Percentiles rank a stretch among this genome's conserved stretches.
These are phyloP conservation scores for Chalcis sispes DNA, from an alignment of 2,888 invertebrate species.

Conservation along the genomic window DNA sequence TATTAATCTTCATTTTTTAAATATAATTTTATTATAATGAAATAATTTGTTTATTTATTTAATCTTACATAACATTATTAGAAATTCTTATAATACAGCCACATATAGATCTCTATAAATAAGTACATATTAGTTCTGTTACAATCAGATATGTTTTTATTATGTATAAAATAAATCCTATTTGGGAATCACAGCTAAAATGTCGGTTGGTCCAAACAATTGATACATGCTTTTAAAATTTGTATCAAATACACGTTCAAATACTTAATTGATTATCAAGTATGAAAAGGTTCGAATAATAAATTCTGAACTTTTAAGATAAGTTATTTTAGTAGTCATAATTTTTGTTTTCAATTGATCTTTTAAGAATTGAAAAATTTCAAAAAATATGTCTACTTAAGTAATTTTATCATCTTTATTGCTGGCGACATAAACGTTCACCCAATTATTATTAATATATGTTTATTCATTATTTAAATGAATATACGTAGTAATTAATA, in stretches of 20 bases:
- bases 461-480: constrained; percentile 6
- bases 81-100: constrained; percentile 55
- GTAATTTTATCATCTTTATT: not conserved
- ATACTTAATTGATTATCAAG: not conserved
- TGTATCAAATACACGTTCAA: constrained; percentile 25
- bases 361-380: not conserved
- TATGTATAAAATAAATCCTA: constrained; percentile 49
- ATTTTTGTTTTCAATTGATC: constrained; percentile 10
- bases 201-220: constrained; percentile 42
- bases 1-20: constrained; percentile 41
- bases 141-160: not conserved
- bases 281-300: too few relatives aligned
- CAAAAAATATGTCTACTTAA: not conserved
- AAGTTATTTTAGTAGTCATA: too few relatives aligned
- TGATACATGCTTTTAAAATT: constrained; percentile 23
- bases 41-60: constrained; percentile 18
- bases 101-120: constrained; percentile 61
- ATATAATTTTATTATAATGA: constrained; percentile 27
- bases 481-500: constrained; percentile 9
- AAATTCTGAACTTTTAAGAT: too few relatives aligned
- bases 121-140: constrained; percentile 48
- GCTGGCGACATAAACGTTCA: constrained; percentile 18
- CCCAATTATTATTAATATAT: constrained; percentile 12
- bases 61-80: constrained; percentile 35
- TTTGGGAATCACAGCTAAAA: constrained; percentile 54